Base-by-base conservation (phyloP, 2,113 vertebrate genomes). In the Carassius carassius region DNA sequence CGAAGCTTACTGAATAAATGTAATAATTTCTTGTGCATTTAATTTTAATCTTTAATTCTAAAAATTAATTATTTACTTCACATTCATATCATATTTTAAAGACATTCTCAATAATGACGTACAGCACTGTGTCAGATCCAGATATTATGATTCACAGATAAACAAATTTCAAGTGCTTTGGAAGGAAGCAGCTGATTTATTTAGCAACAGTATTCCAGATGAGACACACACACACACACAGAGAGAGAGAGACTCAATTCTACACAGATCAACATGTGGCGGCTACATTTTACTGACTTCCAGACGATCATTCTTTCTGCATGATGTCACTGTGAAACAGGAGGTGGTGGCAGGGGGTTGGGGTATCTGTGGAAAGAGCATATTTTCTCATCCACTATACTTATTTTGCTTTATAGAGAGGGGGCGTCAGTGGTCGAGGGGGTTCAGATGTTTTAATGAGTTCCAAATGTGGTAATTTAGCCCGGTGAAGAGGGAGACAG, bases 381-480 rank as follows among this genome's bases (percentile, higher is more conserved):
- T 91, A 90, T 91, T 90, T 90, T 92, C 89, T 85, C 78, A 88
- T 85, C 86, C 67, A 76, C 72, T 88, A 56, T 88, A 91, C 70
- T 29, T 90, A 91, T 89, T 89, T 91, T 93, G 88, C 90, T 91
- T 60, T 75, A 84, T 25, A 69, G 41, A 72, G 80, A 85, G 84
- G 78, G 84, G 70, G 65, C 73, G 73, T 67, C 84, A 51, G 79
- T 47, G 85, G 85, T 76, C 41, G 80, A 44, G 60, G 77, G 85
- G 87, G 87, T 89, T 88, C 51, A 35, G 84, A 69, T 83, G 81
- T 79, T 92, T 92, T 94, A 95, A 95, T 94, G 94, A 95, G 92
- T 94, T 95, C 94, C 94, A 95, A 94, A 95, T 95, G 94, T 94
- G 93, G 92, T 88, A 92, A 91, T 90, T 89, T 87, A 91, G 89